Evolutionary conservation across 2,888 invertebrate genomes (phyloP).

Genomic region (Ischnus inquisitorius): DNA sequence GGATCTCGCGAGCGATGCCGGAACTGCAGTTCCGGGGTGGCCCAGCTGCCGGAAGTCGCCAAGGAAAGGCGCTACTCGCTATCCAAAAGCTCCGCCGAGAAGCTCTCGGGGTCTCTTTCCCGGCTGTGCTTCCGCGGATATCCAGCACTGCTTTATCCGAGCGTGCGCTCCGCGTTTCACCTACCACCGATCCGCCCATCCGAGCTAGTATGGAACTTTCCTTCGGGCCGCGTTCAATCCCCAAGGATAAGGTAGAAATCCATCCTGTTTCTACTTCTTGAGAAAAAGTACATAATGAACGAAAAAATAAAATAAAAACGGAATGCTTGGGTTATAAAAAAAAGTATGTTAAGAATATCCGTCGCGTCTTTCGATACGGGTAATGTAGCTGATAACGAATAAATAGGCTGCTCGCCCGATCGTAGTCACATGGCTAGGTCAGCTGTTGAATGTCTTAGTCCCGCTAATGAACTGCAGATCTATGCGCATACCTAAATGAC

Average conservation of each 20-base stretch:
- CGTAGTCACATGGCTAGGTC: constrained; percentile 21
- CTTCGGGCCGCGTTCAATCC: constrained; percentile 53
- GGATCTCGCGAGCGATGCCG: constrained; percentile 71
- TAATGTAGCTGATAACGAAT: constrained; percentile 32
- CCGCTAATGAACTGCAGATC: constrained; percentile 47
- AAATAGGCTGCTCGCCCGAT: background rate
- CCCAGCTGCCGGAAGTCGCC: constrained; percentile 82
- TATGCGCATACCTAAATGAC: constrained; percentile 64
- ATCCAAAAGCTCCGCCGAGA: constrained; percentile 77
- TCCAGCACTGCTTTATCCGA: constrained; percentile 69
- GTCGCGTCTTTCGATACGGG: constrained; percentile 54
- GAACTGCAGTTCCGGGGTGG: constrained; percentile 80
- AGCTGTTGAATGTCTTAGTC: constrained; percentile 48
- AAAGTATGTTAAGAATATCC: background rate
- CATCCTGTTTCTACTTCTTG: background rate
- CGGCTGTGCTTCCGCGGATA: constrained; percentile 60
- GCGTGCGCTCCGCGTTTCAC: constrained; percentile 55
- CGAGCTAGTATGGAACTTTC: constrained; percentile 46
- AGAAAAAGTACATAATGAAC: background rate
- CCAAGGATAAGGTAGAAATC: constrained; percentile 71
- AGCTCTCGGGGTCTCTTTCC: constrained; percentile 71
- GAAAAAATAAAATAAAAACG: too few relatives aligned
- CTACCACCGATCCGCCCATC: constrained; percentile 42
- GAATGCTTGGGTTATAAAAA: background rate
- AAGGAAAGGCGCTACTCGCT: constrained; percentile 79